Evolutionary conservation across 1,140 invertebrate genomes (phyloP), one percentile per base, ranked within the genome.

Genomic region (Lamellibrachia luymesi): DNA sequence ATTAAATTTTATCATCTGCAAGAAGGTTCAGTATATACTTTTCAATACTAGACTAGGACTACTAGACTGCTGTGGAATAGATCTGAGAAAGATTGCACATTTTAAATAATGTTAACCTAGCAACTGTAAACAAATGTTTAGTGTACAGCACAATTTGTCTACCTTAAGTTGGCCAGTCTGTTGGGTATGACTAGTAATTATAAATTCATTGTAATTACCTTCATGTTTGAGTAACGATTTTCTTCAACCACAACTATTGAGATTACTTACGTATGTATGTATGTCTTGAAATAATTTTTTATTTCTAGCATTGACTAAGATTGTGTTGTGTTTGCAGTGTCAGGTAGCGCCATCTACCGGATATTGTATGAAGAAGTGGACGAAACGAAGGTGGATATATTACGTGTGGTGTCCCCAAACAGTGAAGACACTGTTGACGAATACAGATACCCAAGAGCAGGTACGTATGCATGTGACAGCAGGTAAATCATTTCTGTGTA

Each of bases 311-410:
- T 80, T 80, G 2, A 17, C 6, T 80, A 2, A 80, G 25, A 6
- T 80, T 80, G 52, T 80, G 64, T 80, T 80, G 13, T n/a, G 17
- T 50, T 91, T 91, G 22, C 91, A 91, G 49, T 4, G 0, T 91
- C 91, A n/a, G 91, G 51, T 51, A 91, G 91, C 91, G 91, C 49
- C 17, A 22, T 91, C 96, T 99, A 98, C 97, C 97, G 98, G 95
- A 98, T 99, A 96, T 97, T 99, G 25, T 99, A 99, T 95, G 99
- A 99, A 96, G 98, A 99, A 96, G 98, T 99, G 0, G 99, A 99
- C 95, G 99, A 99, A 96, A 98, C 98, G 93, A 97, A 98, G 93
- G 99, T 99, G 13, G 98, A 99, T 95, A 97, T 99, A 94, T 97
- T 98, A 94, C 98, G 98, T 95, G 98, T 99, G 94, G 98, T 98